Evolutionary conservation across 2,797 vertebrate species (phyloP).

Genomic region (Hyperoplus lanceolatus): DNA sequence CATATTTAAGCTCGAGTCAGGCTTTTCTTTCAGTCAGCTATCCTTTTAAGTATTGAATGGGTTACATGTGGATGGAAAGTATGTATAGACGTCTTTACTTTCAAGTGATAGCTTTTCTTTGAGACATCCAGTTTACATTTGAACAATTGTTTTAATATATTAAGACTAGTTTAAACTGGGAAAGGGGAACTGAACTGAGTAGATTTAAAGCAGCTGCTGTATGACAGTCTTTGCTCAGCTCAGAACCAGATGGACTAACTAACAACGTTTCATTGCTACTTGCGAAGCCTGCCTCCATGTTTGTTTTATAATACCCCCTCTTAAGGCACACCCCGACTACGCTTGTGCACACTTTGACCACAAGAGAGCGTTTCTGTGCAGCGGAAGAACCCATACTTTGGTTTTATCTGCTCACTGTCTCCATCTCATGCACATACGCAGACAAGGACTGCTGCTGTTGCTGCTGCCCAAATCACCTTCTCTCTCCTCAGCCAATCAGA

Average conservation of each 20-base stretch:
- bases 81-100: too few relatives aligned
- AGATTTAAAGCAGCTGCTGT: background rate
- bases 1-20: too few relatives aligned
- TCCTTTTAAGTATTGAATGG: too few relatives aligned
- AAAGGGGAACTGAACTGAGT: background rate
- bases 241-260: slow-evolving; percentile 23
- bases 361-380: slow-evolving; percentile 62
- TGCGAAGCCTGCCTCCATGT: slow-evolving; percentile 61
- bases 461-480: slow-evolving; percentile 72
- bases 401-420: slow-evolving; percentile 27
- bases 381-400: slow-evolving; percentile 35
- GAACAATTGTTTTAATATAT: too few relatives aligned
- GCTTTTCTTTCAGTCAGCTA: too few relatives aligned
- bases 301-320: slow-evolving; percentile 35
- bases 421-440: slow-evolving; percentile 49
- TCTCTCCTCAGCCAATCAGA: slow-evolving; percentile 66
- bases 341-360: slow-evolving; percentile 53
- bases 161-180: background rate
- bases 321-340: slow-evolving; percentile 12
- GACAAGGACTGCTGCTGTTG: slow-evolving; percentile 67
- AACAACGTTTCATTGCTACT: slow-evolving; percentile 46
- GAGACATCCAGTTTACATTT: too few relatives aligned
- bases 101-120: too few relatives aligned
- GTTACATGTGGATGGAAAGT: too few relatives aligned
- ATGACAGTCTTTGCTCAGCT: slow-evolving; percentile 17